Evolutionary conservation across 2,888 invertebrate genomes (phyloP).

Genomic region (Drosophila longiperda): DNA sequence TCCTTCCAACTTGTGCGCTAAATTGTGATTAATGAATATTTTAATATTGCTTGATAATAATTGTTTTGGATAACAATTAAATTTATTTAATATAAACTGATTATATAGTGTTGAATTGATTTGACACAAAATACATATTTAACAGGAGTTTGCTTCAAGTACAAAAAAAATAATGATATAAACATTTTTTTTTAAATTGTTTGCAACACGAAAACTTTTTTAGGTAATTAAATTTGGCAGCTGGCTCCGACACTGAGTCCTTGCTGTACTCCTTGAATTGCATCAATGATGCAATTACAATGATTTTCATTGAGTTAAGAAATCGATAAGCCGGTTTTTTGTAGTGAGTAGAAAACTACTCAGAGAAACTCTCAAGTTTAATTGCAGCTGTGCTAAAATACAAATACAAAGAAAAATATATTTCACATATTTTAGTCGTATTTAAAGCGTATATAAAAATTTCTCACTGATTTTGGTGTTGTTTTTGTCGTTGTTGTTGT

Average conservation of each 20-base stretch:
- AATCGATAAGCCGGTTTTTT: background rate
- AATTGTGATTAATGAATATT: background rate
- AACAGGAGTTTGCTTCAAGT: background rate
- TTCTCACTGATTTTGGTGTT: background rate
- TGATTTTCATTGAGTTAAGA: background rate
- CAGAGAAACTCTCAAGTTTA: background rate
- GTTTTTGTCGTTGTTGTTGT: constrained; percentile 1
- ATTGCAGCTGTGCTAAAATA: background rate
- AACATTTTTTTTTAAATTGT: background rate
- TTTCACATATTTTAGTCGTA: constrained; percentile 10
- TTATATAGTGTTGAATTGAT: background rate
- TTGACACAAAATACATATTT: background rate
- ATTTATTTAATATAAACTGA: background rate
- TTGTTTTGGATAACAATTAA: background rate
- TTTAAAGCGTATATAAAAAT: constrained; percentile 7
- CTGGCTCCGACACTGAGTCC: background rate
- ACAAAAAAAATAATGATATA: background rate
- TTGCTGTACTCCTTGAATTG: background rate
- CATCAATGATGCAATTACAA: background rate
- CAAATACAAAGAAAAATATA: background rate
- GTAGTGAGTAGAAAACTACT: background rate
- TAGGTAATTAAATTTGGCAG: too few relatives aligned
- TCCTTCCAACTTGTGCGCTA: background rate
- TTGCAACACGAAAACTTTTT: background rate
- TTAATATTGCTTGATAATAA: background rate